phyloP scores from a whole-genome alignment of 2,797 vertebrate species.

The Neoniphon sammara region DNA sequence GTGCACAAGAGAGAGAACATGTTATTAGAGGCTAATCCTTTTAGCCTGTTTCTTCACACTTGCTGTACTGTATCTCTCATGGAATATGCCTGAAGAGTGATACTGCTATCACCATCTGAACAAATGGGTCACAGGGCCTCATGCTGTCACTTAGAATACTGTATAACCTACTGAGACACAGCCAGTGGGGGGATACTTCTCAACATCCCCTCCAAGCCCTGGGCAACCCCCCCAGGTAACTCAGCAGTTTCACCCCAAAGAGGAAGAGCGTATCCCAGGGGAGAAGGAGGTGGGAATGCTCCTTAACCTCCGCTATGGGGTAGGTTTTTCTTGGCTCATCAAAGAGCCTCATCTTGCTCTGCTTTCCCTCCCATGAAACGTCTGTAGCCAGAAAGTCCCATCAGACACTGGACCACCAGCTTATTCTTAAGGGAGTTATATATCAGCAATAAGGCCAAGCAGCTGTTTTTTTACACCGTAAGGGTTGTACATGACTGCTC shows the following conservation, averaged over 20 bases:
- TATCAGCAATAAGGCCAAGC: conserved; percentile 59
- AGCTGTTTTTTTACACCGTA: conserved; percentile 58
- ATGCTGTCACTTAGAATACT: conserved; percentile 67
- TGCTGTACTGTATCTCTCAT: conserved; percentile 46
- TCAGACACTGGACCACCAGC: conserved; percentile 62
- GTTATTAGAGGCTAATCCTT: conserved; percentile 57
- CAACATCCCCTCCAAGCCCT: conserved; percentile 39
- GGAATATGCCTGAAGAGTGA: conserved; percentile 58
- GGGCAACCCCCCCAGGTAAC: conserved; percentile 58
- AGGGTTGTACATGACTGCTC: conserved; percentile 41
- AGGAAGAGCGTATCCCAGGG: conserved; percentile 45
- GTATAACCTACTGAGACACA: conserved; percentile 58
- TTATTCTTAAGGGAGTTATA: conserved; percentile 69
- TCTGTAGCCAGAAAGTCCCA: conserved; percentile 65
- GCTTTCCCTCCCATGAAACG: conserved; percentile 52
- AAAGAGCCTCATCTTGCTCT: conserved; percentile 63
- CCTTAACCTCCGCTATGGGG: conserved; percentile 48
- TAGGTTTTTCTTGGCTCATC: conserved; percentile 60
- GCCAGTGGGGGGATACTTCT: conserved; percentile 49
- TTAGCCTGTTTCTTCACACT: conserved; percentile 50
- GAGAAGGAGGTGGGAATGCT: conserved; percentile 47
- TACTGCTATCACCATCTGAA: conserved; percentile 61
- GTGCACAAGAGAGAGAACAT: conserved; percentile 3
- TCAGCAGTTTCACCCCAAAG: conserved; percentile 56
- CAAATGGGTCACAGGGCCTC: conserved; percentile 70